phyloP scores from a whole-genome alignment of 2,888 invertebrate genomes.

The Penaeus monodon region DNA sequence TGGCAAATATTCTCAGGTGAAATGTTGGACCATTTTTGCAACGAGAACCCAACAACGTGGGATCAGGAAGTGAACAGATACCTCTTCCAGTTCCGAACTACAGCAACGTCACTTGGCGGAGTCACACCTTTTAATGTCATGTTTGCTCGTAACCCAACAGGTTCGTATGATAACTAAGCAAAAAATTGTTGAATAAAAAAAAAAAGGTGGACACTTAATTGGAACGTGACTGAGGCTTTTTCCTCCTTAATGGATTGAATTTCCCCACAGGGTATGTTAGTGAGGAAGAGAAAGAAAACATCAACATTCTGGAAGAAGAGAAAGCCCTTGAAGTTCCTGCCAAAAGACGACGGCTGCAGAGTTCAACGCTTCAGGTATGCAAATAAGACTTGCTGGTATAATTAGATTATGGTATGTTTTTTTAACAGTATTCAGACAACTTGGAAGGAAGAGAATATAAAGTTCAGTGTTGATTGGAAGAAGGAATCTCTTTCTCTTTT shows the following conservation, averaged over 20 bases:
- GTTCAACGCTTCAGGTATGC: constrained; percentile 66
- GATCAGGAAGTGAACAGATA: constrained; percentile 65
- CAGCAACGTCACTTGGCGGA: constrained; percentile 27
- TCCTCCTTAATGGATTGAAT: not conserved
- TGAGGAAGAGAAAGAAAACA: constrained; percentile 65
- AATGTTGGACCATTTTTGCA: constrained; percentile 63
- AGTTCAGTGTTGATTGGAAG: too few relatives aligned
- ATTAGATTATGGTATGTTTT: too few relatives aligned
- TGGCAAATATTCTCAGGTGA: constrained; percentile 43
- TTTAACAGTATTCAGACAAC: too few relatives aligned
- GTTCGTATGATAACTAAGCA: not conserved
- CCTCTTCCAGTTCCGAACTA: constrained; percentile 66
- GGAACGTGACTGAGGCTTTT: not conserved
- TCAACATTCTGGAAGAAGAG: constrained; percentile 59
- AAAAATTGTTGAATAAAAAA: too few relatives aligned
- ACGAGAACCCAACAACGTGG: constrained; percentile 64
- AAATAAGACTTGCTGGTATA: too few relatives aligned
- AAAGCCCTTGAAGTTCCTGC: constrained; percentile 62
- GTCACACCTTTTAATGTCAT: constrained; percentile 66
- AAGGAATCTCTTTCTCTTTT: too few relatives aligned
- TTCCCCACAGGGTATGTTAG: constrained; percentile 57
- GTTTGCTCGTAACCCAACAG: constrained; percentile 66
- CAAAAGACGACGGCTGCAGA: constrained; percentile 65
- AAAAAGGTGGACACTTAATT: not conserved
- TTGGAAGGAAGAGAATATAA: too few relatives aligned